Conservation (phyloP, 2,888 invertebrate genomes). For the Argynnis bischoffii region DNA sequence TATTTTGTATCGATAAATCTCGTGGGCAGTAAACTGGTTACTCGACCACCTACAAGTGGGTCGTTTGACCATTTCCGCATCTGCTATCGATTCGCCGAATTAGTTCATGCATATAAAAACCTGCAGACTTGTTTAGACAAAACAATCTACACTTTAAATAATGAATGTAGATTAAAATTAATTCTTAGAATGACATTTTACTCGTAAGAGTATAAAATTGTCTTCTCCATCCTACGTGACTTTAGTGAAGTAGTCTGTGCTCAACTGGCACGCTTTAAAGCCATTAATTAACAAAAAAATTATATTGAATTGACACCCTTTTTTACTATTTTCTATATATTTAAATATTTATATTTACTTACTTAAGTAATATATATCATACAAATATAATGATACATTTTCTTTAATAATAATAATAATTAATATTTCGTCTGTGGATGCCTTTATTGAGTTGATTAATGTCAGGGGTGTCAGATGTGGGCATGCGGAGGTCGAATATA, state of each 20-base stretch:
- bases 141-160: too few species aligned
- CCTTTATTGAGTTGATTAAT: conserved; percentile 27
- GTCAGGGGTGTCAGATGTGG: conserved; percentile 31
- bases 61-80: conserved; percentile 21
- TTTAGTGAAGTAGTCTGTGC: too few species aligned
- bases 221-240: too few species aligned
- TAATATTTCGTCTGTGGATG: neutral
- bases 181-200: too few species aligned
- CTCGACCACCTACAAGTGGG: neutral
- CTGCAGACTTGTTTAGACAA: conserved; percentile 1
- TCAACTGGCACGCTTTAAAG: too few species aligned
- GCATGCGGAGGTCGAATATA: conserved; percentile 30
- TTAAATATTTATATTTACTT: too few species aligned
- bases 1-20: neutral
- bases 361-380: neutral
- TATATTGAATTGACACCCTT: too few species aligned
- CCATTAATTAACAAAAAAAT: too few species aligned
- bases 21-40: neutral
- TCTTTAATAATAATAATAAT: neutral
- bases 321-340: too few species aligned
- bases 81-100: conserved; percentile 3
- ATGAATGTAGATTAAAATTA: too few species aligned
- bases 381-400: neutral
- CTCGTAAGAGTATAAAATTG: too few species aligned
- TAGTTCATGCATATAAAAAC: neutral